Percentiles rank a stretch among this genome's conserved stretches.
Evolutionary conservation across 1,140 invertebrate genomes (phyloP).

Genomic region (Druon quercuslanigerum): DNA sequence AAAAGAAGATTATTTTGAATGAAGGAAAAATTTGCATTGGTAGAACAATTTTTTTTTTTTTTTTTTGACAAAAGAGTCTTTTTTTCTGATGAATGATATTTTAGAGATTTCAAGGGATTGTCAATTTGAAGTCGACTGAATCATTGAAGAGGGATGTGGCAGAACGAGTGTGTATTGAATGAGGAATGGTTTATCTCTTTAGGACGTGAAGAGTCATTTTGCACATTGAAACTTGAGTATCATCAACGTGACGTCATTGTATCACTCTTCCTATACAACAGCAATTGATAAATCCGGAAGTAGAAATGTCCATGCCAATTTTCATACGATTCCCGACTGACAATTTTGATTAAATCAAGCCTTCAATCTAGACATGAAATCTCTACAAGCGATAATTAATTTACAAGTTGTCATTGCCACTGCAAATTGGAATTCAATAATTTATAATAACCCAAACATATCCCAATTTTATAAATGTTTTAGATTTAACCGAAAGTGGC

Average conservation of each 20-base stretch:
- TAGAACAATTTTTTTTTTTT: too few relatives aligned
- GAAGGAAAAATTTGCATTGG: too few relatives aligned
- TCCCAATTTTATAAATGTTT: too few relatives aligned
- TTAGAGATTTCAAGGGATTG: too few relatives aligned
- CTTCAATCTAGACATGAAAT: neutral
- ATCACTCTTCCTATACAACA: slow-evolving; percentile 17
- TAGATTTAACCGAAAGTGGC: too few relatives aligned
- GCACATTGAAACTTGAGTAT: slow-evolving; percentile 46
- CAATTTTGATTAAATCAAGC: neutral
- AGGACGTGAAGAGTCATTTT: slow-evolving; percentile 45
- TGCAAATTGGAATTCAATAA: too few relatives aligned
- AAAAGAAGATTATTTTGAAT: too few relatives aligned
- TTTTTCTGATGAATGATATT: too few relatives aligned
- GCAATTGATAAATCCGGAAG: slow-evolving; percentile 12
- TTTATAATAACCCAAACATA: too few relatives aligned
- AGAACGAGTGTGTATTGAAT: slow-evolving; percentile 42
- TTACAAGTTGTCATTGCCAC: neutral
- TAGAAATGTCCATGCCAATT: slow-evolving; percentile 1
- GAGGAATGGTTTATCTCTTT: slow-evolving; percentile 44
- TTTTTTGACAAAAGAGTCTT: too few relatives aligned
- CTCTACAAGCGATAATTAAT: neutral
- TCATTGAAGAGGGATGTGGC: slow-evolving; percentile 43
- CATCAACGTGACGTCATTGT: slow-evolving; percentile 42
- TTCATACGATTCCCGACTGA: neutral
- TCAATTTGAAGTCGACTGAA: neutral